A percentile compares a stretch with the other conserved stretches of the same genome.
Conservation (phyloP, 1,140 invertebrate genomes). For the Aphaenogaster rudis region DNA sequence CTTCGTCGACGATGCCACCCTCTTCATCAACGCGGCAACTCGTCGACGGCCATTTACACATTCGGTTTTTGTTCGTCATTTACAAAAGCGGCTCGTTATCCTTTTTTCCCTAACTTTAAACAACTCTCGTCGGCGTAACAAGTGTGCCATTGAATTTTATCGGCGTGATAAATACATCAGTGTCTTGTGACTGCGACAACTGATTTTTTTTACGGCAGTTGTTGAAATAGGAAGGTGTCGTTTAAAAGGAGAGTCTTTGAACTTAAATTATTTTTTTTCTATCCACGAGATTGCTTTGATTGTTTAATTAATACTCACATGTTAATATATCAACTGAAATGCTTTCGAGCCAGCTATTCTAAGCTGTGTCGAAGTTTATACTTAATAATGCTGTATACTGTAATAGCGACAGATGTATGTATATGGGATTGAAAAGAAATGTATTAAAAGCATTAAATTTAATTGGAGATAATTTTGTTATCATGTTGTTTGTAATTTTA, state of each 20-base stretch:
- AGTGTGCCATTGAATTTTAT: conserved; percentile 61
- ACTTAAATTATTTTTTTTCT: not conserved
- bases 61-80: conserved; percentile 62
- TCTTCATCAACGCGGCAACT: conserved; percentile 59
- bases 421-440: not conserved
- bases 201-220: conserved; percentile 60
- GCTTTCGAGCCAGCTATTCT: not conserved
- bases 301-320: not conserved
- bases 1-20: conserved; percentile 71
- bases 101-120: conserved; percentile 60
- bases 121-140: conserved; percentile 60
- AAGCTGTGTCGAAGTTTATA: not conserved
- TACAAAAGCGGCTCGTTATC: conserved; percentile 63
- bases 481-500: too few species aligned
- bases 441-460: too few species aligned
- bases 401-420: not conserved
- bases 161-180: conserved; percentile 49
- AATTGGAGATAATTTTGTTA: too few species aligned
- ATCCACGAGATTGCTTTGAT: not conserved
- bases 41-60: conserved; percentile 73
- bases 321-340: not conserved
- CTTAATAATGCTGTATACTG: not conserved
- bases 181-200: conserved; percentile 44
- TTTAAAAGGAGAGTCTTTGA: not conserved
- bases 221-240: conserved; percentile 23